phyloP scores from a whole-genome alignment of 2,113 vertebrate genomes.

The Osmerus eperlanus region DNA sequence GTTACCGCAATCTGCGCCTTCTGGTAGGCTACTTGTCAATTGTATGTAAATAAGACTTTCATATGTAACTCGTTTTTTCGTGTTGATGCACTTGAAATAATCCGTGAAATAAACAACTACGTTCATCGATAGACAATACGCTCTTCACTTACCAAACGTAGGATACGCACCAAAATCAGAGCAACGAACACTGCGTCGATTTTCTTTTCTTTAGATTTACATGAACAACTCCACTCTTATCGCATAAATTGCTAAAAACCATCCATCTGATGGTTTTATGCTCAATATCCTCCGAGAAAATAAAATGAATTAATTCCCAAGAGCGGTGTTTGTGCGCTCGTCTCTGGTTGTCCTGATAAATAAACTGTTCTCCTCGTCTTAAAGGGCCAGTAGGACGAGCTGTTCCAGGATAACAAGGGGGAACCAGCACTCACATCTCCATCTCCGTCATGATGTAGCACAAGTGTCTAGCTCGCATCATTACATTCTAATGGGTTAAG shows the following conservation, averaged over 20 bases:
- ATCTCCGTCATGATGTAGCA: no score
- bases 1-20: no score
- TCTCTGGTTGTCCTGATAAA: background rate
- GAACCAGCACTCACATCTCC: background rate
- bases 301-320: conserved; percentile 4
- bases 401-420: background rate
- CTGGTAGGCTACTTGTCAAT: no score
- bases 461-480: no score
- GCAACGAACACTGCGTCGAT: conserved; percentile 14
- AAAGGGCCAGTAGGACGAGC: conserved; percentile 56
- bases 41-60: background rate
- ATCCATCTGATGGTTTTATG: background rate
- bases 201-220: conserved; percentile 3
- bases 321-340: conserved; percentile 45
- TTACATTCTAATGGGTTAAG: no score
- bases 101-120: background rate
- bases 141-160: background rate
- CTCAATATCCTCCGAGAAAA: background rate
- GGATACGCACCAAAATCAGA: conserved; percentile 35
- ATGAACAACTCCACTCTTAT: background rate
- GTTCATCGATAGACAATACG: background rate
- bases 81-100: background rate
- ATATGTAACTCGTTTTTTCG: background rate
- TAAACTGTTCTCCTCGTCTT: conserved; percentile 44
- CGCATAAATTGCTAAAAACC: background rate